Conservation (phyloP, 1,140 invertebrate genomes). For the Drosophila subpulchrella region DNA sequence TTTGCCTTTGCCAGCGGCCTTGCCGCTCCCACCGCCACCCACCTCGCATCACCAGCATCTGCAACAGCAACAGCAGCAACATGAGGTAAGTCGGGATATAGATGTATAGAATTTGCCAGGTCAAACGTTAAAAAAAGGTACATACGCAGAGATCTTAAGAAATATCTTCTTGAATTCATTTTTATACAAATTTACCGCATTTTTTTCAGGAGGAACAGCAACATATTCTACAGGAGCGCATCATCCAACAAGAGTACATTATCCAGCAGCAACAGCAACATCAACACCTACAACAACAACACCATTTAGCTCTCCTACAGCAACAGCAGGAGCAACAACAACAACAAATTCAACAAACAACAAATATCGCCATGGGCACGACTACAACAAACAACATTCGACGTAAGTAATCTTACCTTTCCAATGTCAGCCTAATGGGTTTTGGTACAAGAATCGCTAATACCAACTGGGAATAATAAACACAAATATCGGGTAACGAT, state of each 20-base stretch:
- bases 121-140: no score
- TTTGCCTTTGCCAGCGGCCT: constrained; percentile 31
- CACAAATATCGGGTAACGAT: no score
- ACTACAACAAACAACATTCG: constrained; percentile 66
- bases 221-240: constrained; percentile 71
- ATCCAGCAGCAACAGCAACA: constrained; percentile 75
- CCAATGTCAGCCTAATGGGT: no score
- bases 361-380: constrained; percentile 60
- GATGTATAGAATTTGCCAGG: not conserved
- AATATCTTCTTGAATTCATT: no score
- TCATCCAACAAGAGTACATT: constrained; percentile 73
- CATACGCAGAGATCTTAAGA: no score
- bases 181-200: no score
- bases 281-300: constrained; percentile 73
- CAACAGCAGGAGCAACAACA: constrained; percentile 66
- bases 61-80: constrained; percentile 58
- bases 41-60: constrained; percentile 53
- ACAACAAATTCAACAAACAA: constrained; percentile 58
- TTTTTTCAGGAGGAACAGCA: constrained; percentile 36
- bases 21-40: constrained; percentile 44
- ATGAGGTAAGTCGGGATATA: constrained; percentile 16
- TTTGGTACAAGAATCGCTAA: no score
- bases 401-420: constrained; percentile 37
- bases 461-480: no score
- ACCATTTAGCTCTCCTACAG: constrained; percentile 66